Evolutionary conservation across 2,888 invertebrate genomes (phyloP), one percentile per base, ranked within the genome.

Genomic region (Mesopsocus fuscifrons): DNA sequence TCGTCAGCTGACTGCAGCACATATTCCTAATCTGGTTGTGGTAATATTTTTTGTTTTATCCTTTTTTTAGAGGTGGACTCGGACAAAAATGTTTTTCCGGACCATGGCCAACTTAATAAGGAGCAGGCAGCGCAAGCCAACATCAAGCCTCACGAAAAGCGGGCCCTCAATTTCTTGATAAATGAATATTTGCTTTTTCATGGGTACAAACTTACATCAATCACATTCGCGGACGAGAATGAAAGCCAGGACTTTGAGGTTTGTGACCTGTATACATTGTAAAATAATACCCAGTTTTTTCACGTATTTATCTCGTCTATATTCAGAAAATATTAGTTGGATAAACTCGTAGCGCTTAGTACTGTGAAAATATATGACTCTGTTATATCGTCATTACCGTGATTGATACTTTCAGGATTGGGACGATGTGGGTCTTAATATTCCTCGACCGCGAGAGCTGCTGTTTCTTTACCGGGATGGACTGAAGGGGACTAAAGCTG

Each of bases 141-240:
- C 5, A 71, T 85, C 41, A 80, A 79, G 55, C 80, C 84, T 2
- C 80, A 85, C 58, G 87, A 88, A 58, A 77, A 77, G 55, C 66
- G 80, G 58, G 84, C 84, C 11, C 62, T 88, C 2, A 88, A 88
- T 62, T 88, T 81, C 61, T 67, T 89, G 16, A 76, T 88, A 41
- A 85, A 89, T 62, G 87, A 88, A 57, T 87, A 87, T 57, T 64
- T 88, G 15, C 61, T 87, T 41, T 62, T 73, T 15, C 73, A 79
- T 57, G 77, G 79, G 46, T 87, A 84, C 57, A 87, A 87, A 60
- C 63, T 88, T 17, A 85, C 87, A 2, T 82, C 87, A 0, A 85
- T 87, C 47, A 88, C 88, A 40, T 88, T 88, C 63, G 77, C 84
- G 30, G 88, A 88, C 67, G 88, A 88, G 66, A 87, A 85, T 66